Base-by-base conservation (phyloP, 2,888 invertebrate species). In the Catocala nupta region DNA sequence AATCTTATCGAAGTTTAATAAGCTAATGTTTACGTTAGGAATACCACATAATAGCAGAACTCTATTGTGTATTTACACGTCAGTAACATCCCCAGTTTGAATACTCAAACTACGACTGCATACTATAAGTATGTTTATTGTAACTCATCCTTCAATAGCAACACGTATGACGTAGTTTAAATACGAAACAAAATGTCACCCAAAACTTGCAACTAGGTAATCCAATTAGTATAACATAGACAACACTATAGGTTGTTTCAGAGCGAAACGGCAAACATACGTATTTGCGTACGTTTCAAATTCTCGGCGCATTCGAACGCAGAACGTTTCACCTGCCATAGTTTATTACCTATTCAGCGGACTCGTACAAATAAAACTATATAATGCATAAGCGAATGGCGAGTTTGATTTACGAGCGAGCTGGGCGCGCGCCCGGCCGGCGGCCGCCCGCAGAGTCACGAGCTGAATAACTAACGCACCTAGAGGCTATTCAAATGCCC, bases 341-440 rank as follows among this genome's bases (percentile, higher is more conserved):
- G 90, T 92, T 92, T 93, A 93, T 94, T 91, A 93, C 91, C 92
- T 93, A 94, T 94, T 94, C 94, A 93, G 88, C 90, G 88, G 88
- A 90, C 90, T 92, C 90, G 91, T 90, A 92, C 94, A 94, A 94
- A 94, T 94, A 94, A 94, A 94, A 94, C 93, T 94, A 93, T 94
- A 93, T 94, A 94, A 94, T 94, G 92, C 91, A 94, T 93, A 94
- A 92, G 92, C 93, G 92, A 92, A 92, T 91, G 90, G 92, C 88
- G 90, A 90, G 92, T 93, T 92, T 94, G 94, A 94, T 94, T 94
- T 94, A 94, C 91, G 93, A 90, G 88, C 83, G 85, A 77, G 84
- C 84, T 51, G 63, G 58, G 55, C 48, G 75, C 85, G 84, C 85
- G 84, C 83, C 84, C 81, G 85, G 75, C 81, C 81, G 83, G 84